These are phyloP conservation scores for Cephalotes varians DNA, from an alignment of 2,888 invertebrate species.

Conservation along the genomic window DNA sequence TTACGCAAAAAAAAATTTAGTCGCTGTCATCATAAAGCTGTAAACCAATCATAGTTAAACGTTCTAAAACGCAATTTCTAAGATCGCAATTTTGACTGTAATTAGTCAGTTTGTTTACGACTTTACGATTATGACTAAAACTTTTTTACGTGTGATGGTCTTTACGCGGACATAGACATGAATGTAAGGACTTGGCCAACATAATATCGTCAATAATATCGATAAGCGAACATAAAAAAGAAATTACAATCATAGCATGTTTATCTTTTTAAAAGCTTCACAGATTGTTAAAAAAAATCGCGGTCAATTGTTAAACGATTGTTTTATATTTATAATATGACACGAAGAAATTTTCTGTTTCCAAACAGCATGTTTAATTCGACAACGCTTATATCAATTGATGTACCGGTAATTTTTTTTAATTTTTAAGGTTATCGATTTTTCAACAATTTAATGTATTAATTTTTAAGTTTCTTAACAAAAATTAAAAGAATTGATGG, in stretches of 20 bases:
- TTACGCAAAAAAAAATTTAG: too few relatives aligned
- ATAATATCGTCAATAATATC: not conserved
- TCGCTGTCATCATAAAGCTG: too few relatives aligned
- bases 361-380: not conserved
- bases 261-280: not conserved
- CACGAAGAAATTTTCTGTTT: conserved; percentile 20
- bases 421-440: not conserved
- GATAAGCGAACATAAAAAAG: not conserved
- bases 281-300: not conserved
- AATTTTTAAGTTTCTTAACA: too few relatives aligned
- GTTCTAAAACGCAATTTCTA: too few relatives aligned
- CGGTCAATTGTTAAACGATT: conserved; percentile 6
- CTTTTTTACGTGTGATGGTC: too few relatives aligned
- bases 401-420: not conserved
- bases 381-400: conserved; percentile 29
- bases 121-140: too few relatives aligned
- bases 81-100: too few relatives aligned
- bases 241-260: not conserved
- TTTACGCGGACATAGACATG: not conserved
- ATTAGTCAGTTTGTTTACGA: too few relatives aligned
- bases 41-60: too few relatives aligned
- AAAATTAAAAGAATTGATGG: not conserved
- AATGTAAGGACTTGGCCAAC: not conserved
- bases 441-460: not conserved
- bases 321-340: conserved; percentile 22